Conservation (phyloP, 2,888 invertebrate genomes). For the Athalia circularis region DNA sequence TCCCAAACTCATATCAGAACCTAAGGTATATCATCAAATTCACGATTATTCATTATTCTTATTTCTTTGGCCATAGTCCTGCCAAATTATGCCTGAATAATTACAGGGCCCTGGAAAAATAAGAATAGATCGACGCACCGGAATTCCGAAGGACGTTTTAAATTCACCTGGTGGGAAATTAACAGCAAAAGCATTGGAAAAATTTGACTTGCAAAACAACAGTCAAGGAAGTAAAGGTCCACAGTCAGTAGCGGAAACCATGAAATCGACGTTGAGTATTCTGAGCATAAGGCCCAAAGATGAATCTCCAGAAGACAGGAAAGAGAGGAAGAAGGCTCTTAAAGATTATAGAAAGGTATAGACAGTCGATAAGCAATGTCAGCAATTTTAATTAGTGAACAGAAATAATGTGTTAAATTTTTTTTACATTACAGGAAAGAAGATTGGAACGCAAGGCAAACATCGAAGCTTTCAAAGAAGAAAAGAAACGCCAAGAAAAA, state of each 20-base stretch:
- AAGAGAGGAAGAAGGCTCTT: slow-evolving; percentile 84
- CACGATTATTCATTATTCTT: background rate
- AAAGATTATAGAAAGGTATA: slow-evolving; percentile 82
- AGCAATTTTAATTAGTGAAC: background rate
- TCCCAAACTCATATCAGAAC: slow-evolving; percentile 89
- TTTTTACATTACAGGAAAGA: slow-evolving; percentile 77
- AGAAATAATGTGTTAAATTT: slow-evolving; percentile 20
- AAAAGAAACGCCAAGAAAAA: slow-evolving; percentile 87
- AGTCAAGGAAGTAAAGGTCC: slow-evolving; percentile 71
- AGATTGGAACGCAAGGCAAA: slow-evolving; percentile 89
- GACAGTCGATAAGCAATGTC: background rate
- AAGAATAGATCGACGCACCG: slow-evolving; percentile 83
- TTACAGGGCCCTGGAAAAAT: slow-evolving; percentile 79
- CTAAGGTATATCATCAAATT: slow-evolving; percentile 75
- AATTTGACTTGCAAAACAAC: slow-evolving; percentile 77
- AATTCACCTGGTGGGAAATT: slow-evolving; percentile 78
- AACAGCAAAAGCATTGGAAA: slow-evolving; percentile 82
- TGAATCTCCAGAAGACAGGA: slow-evolving; percentile 87
- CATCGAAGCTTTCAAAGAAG: slow-evolving; percentile 88
- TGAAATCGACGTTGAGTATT: slow-evolving; percentile 82
- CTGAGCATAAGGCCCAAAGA: slow-evolving; percentile 84
- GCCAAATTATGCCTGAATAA: background rate
- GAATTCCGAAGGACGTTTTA: slow-evolving; percentile 83
- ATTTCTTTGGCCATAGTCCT: background rate
- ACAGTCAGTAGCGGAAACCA: slow-evolving; percentile 79